Conservation (phyloP, 2,797 vertebrate genomes). For the Caiman crocodilus region DNA sequence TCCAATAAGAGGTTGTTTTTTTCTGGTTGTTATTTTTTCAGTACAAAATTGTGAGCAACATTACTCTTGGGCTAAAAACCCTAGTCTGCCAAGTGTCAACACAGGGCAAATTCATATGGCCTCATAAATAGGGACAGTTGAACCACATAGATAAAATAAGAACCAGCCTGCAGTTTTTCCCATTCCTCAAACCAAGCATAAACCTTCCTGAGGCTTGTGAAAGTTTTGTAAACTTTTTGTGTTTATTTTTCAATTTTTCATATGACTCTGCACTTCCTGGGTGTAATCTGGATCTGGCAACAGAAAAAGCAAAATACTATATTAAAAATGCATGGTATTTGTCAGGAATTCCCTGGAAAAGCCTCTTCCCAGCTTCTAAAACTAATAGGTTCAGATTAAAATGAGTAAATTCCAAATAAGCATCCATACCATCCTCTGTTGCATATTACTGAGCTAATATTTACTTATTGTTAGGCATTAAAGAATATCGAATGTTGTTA, state of each 20-base stretch:
- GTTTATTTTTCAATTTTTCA: constrained; percentile 52
- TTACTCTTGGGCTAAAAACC: neutral
- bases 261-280: constrained; percentile 29
- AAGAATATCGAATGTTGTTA: neutral
- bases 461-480: neutral
- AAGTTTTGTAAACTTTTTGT: constrained; percentile 39
- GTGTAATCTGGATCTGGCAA: neutral
- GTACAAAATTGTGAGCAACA: neutral
- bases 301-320: neutral
- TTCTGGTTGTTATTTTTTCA: neutral
- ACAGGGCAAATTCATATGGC: neutral
- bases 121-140: neutral
- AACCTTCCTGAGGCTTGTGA: constrained; percentile 42
- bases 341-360: constrained; percentile 28
- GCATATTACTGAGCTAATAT: neutral
- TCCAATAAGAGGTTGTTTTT: neutral
- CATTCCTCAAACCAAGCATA: constrained; percentile 13
- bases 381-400: neutral
- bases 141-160: neutral
- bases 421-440: neutral
- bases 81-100: neutral
- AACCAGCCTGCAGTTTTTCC: neutral
- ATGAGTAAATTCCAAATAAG: neutral
- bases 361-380: neutral
- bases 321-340: constrained; percentile 54